A percentile compares a stretch with the other conserved stretches of the same genome.
These are phyloP conservation scores for Eristalis arbustorum DNA, from an alignment of 2,888 invertebrate species.

Conservation along the genomic window DNA sequence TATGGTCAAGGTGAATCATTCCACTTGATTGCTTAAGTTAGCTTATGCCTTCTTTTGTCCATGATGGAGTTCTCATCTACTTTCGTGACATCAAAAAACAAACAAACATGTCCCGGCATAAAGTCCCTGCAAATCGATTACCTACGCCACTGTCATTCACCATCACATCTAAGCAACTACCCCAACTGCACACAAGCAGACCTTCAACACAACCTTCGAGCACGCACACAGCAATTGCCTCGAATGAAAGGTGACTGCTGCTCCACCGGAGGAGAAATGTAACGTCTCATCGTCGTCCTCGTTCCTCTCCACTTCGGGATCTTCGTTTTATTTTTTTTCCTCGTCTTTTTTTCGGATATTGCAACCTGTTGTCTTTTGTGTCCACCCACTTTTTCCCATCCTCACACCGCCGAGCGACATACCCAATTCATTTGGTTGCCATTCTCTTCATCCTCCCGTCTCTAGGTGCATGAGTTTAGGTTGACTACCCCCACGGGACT, in stretches of 20 bases:
- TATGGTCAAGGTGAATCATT: too few species aligned
- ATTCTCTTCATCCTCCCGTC: conserved; percentile 3
- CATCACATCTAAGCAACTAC: background rate
- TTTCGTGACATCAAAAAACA: too few species aligned
- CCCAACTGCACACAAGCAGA: conserved; percentile 22
- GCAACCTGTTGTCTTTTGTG: conserved; percentile 64
- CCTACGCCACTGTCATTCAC: conserved; percentile 12
- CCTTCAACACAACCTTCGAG: background rate
- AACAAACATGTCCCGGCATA: background rate
- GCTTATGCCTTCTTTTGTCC: too few species aligned
- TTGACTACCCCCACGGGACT: conserved; percentile 53
- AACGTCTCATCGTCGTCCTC: background rate
- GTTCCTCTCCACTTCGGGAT: conserved; percentile 6
- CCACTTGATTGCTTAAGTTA: too few species aligned
- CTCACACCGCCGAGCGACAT: background rate
- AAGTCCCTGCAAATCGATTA: background rate
- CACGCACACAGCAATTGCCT: background rate
- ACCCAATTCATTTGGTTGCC: conserved; percentile 24
- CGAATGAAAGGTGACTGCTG: conserved; percentile 16
- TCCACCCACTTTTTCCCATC: background rate
- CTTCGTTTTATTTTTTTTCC: background rate
- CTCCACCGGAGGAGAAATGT: conserved; percentile 25
- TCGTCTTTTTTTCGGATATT: conserved; percentile 30
- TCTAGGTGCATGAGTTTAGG: conserved; percentile 40
- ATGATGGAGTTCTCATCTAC: too few species aligned